These are phyloP conservation scores for Rhabdomys dilectus DNA, from an alignment of 2,113 vertebrate genomes.

Conservation along the genomic window DNA sequence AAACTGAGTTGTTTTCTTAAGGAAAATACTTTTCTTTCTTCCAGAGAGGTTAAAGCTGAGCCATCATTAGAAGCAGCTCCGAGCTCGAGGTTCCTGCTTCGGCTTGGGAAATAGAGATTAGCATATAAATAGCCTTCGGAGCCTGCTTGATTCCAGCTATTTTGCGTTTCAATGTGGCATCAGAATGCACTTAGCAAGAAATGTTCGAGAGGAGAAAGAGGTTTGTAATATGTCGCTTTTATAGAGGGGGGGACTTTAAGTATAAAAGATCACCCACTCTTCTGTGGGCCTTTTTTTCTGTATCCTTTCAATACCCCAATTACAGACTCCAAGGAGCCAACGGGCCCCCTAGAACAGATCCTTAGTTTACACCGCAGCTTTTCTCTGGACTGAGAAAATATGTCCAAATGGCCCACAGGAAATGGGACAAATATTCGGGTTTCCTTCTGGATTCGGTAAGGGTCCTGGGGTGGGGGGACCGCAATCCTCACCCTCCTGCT, in stretches of 20 bases:
- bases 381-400: conserved; percentile 60
- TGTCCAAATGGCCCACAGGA: conserved; percentile 67
- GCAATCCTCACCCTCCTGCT: neutral
- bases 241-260: conserved; percentile 71
- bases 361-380: conserved; percentile 72
- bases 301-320: conserved; percentile 80
- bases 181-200: conserved; percentile 86
- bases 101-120: conserved; percentile 86
- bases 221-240: conserved; percentile 74
- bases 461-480: conserved; percentile 1
- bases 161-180: conserved; percentile 86
- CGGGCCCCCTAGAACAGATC: conserved; percentile 56
- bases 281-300: conserved; percentile 53
- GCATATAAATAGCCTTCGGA: conserved; percentile 88
- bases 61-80: conserved; percentile 87
- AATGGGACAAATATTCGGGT: conserved; percentile 63
- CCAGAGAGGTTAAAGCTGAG: conserved; percentile 86
- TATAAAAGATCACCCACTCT: conserved; percentile 77
- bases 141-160: conserved; percentile 86
- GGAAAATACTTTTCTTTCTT: conserved; percentile 87
- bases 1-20: conserved; percentile 88
- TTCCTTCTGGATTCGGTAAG: conserved; percentile 46
- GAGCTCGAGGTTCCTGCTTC: conserved; percentile 84
- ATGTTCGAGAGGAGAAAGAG: conserved; percentile 78
- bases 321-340: conserved; percentile 78